A percentile compares a stretch with the other conserved stretches of the same genome.
Evolutionary conservation across 2,888 invertebrate species (phyloP).

Genomic region (Nipponacmea schrenckii): DNA sequence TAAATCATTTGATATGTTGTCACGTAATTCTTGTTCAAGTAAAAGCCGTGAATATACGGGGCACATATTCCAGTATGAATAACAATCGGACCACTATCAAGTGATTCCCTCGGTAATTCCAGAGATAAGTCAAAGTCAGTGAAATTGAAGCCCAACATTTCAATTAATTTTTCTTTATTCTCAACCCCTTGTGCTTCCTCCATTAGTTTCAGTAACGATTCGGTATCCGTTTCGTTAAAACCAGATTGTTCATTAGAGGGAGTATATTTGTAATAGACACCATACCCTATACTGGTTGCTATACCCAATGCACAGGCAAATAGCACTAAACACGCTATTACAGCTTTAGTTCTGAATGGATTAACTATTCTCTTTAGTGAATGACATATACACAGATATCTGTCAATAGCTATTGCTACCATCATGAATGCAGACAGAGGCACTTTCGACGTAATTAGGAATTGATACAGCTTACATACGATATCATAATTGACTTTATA

Average conservation of each 20-base stretch:
- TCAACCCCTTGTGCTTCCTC: neutral
- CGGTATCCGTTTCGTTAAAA: neutral
- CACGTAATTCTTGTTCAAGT: slow-evolving; percentile 43
- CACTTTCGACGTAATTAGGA: slow-evolving; percentile 58
- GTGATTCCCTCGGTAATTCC: neutral
- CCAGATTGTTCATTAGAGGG: neutral
- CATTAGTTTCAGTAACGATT: neutral
- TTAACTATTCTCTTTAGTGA: slow-evolving; percentile 48
- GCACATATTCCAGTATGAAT: slow-evolving; percentile 50
- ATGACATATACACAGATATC: slow-evolving; percentile 63
- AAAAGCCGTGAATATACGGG: slow-evolving; percentile 29
- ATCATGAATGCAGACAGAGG: slow-evolving; percentile 62
- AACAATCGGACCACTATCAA: neutral
- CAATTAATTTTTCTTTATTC: neutral
- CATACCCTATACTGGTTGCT: slow-evolving; percentile 44
- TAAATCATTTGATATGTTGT: slow-evolving; percentile 60
- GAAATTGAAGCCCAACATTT: neutral
- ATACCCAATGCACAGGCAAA: slow-evolving; percentile 45
- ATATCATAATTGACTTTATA: slow-evolving; percentile 45
- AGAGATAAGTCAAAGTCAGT: neutral
- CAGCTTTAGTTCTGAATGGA: slow-evolving; percentile 38
- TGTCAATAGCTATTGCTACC: slow-evolving; percentile 61
- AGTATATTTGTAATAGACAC: slow-evolving; percentile 33
- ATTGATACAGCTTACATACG: slow-evolving; percentile 56
- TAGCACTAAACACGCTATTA: slow-evolving; percentile 40